Base-by-base conservation (phyloP, 2,888 invertebrate genomes). In the Euspilapteryx auroguttella region DNA sequence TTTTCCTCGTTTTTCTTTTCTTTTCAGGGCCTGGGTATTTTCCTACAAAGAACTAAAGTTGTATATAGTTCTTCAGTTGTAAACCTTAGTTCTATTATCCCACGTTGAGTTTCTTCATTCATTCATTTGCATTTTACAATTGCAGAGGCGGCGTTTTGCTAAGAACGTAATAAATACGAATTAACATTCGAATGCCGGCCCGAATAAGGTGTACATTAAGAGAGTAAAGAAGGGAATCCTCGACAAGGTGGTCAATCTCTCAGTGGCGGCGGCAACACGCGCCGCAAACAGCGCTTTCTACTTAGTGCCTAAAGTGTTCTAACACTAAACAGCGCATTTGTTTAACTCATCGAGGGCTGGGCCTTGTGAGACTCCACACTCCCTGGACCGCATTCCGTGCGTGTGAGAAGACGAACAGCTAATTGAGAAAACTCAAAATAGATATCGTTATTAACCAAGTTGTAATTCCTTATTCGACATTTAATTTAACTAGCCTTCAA, bases 401-500 rank as follows among this genome's bases (percentile, higher is more conserved):
- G n/a, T n/a, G n/a, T n/a, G n/a, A n/a, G n/a, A n/a, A n/a, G n/a
- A n/a, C n/a, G 14, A 12, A 10, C 11, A 23, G 22, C 14, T 23
- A 28, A 28, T 23, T 14, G 23, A 22, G 44, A 42, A 44, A 46
- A 52, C 49, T 49, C 46, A 38, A 30, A 29, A 28, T 31, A 39
- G 43, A 58, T 50, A 54, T 49, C 47, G 50, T 49, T 62, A 61
- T 65, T 55, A 56, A 54, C 55, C 53, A 56, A 54, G 54, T 54
- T 52, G 47, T 47, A 49, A 47, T 47, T 42, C 41, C 40, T 40
- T 40, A 43, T 41, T 55, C 49, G 65, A 69, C 63, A 64, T 69
- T 71, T 65, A 66, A 73, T 69, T 71, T 69, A 65, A 55, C 62
- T 55, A 59, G 64, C 59, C 63, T 55, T 68, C 69, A 68, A 42